Conservation (phyloP, 2,888 invertebrate species). For the Eueremaeus valkanovi region DNA sequence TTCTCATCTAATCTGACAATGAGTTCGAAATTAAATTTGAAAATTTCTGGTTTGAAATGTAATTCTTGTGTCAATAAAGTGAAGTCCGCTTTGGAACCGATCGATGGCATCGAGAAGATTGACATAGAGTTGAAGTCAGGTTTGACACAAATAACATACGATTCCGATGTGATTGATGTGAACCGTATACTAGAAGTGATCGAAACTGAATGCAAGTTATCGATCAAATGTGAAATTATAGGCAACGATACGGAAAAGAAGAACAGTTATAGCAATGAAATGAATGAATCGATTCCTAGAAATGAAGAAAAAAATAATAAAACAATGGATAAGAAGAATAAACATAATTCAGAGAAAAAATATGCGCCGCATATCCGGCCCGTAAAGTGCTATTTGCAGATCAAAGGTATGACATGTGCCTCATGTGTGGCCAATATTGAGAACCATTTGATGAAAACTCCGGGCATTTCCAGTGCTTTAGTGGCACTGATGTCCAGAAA, state of each 20-base stretch:
- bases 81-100: background rate
- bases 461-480: slow-evolving; percentile 75
- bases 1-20: background rate
- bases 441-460: slow-evolving; percentile 75
- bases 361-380: background rate
- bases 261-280: background rate
- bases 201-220: background rate
- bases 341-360: background rate
- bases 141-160: background rate
- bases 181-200: background rate
- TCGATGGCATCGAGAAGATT: background rate
- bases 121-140: slow-evolving; percentile 18
- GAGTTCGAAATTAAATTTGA: background rate
- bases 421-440: slow-evolving; percentile 95
- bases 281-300: background rate
- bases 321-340: too few relatives aligned
- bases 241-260: background rate
- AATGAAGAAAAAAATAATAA: too few relatives aligned
- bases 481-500: slow-evolving; percentile 91
- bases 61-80: slow-evolving; percentile 35
- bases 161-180: background rate
- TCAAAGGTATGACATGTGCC: slow-evolving; percentile 84
- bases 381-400: slow-evolving; percentile 24
- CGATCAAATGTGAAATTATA: background rate
- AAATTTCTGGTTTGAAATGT: slow-evolving; percentile 34